Evolutionary conservation across 2,888 invertebrate genomes (phyloP).

Genomic region (Glyphotaelius pellucidus): DNA sequence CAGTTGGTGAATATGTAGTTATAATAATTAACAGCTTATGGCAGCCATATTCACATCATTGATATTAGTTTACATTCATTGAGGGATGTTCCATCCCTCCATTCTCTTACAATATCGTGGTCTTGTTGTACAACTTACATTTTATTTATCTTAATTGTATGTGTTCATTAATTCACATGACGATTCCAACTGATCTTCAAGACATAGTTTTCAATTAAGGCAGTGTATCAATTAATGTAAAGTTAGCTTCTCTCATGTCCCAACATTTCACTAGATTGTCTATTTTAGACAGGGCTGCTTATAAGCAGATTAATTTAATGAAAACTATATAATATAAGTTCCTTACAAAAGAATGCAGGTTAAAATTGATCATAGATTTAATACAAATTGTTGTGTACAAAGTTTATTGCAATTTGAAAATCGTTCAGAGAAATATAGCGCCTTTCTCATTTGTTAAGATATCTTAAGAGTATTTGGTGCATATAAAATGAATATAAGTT

Average conservation of each 20-base stretch:
- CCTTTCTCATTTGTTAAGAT: slow-evolving; percentile 24
- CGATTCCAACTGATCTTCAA: not conserved
- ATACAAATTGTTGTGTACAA: slow-evolving; percentile 10
- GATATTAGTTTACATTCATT: not conserved
- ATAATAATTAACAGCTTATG: slow-evolving; percentile 39
- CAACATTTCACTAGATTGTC: not conserved
- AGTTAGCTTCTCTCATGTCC: not conserved
- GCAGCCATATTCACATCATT: not conserved
- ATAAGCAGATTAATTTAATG: not conserved
- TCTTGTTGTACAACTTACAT: not conserved
- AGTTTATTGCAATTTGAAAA: slow-evolving; percentile 34
- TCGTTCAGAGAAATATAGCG: slow-evolving; percentile 13
- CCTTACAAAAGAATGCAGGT: not conserved
- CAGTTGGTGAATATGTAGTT: slow-evolving; percentile 6
- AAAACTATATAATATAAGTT: not conserved
- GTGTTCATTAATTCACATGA: not conserved
- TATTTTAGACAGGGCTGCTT: slow-evolving; percentile 2
- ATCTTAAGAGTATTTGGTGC: slow-evolving; percentile 31
- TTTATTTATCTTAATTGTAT: not conserved
- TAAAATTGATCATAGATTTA: not conserved
- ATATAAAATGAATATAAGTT: slow-evolving; percentile 9
- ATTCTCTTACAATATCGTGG: not conserved
- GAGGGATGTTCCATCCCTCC: not conserved
- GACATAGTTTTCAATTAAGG: not conserved
- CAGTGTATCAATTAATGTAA: not conserved